Conservation (phyloP, 92 coral and sea anemone species). For the Palythoa heliodiscus region DNA sequence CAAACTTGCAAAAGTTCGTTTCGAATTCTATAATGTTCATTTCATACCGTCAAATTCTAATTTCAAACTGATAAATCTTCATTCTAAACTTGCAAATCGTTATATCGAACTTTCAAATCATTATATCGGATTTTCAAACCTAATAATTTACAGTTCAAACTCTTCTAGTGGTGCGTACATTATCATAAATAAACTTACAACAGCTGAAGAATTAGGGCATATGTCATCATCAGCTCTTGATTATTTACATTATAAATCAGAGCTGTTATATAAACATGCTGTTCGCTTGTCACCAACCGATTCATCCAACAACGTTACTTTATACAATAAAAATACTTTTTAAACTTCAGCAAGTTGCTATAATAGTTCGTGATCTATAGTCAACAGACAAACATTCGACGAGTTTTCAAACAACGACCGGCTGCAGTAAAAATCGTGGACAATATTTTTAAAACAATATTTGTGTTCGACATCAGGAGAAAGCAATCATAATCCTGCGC, state of each 20-base stretch:
- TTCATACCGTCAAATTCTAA: no score
- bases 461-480: no score
- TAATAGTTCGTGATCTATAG: constrained; percentile 26
- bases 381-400: constrained; percentile 27
- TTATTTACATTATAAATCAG: constrained; percentile 9
- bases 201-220: constrained; percentile 33
- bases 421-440: constrained; percentile 39
- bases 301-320: constrained; percentile 3
- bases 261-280: constrained; percentile 26
- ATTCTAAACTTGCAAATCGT: no score
- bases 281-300: constrained; percentile 47
- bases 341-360: constrained; percentile 41
- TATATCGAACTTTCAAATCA: no score
- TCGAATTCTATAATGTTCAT: no score
- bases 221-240: constrained; percentile 33
- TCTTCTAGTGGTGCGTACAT: constrained; percentile 39
- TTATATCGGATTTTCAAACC: no score
- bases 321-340: constrained; percentile 10
- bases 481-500: no score
- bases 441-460: no score
- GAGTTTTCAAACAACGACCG: background rate
- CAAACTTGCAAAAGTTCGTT: no score
- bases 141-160: no score
- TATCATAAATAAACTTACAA: constrained; percentile 22
- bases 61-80: no score